phyloP scores from a whole-genome alignment of 1,140 invertebrate species.

The Danaus melanippus region DNA sequence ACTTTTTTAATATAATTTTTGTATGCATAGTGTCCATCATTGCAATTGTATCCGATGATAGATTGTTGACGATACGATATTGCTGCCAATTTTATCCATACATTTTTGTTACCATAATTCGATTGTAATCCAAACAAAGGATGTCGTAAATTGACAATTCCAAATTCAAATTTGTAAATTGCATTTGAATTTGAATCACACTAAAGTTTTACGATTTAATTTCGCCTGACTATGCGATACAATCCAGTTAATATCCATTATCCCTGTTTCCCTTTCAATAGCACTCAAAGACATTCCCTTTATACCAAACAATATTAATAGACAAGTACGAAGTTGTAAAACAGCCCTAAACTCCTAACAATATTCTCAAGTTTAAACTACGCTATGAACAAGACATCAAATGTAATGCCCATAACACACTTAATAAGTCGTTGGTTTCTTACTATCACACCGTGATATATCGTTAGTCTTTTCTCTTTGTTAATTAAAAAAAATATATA shows the following conservation, averaged over 20 bases:
- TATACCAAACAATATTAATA: slow-evolving; percentile 19
- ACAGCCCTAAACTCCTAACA: slow-evolving; percentile 24
- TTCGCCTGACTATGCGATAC: slow-evolving; percentile 2
- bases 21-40: too few relatives aligned
- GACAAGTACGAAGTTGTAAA: slow-evolving; percentile 17
- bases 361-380: slow-evolving; percentile 32
- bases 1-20: too few relatives aligned
- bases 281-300: slow-evolving; percentile 12
- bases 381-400: slow-evolving; percentile 43
- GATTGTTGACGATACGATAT: too few relatives aligned
- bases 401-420: slow-evolving; percentile 31
- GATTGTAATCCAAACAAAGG: too few relatives aligned
- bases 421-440: slow-evolving; percentile 25
- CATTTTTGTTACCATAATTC: too few relatives aligned
- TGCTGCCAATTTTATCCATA: too few relatives aligned
- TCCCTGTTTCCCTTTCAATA: slow-evolving; percentile 13
- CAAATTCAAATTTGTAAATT: too few relatives aligned
- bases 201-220: slow-evolving; percentile 2
- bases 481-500: too few relatives aligned
- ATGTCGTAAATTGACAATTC: too few relatives aligned
- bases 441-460: slow-evolving; percentile 25
- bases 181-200: too few relatives aligned
- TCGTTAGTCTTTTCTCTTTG: too few relatives aligned
- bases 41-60: too few relatives aligned
- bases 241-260: slow-evolving; percentile 14